A percentile compares a stretch with the other conserved stretches of the same genome.
Evolutionary conservation across 53 echinoderm and acorn worm genomes (phyloP).

Genomic region (Stichopus horrens): DNA sequence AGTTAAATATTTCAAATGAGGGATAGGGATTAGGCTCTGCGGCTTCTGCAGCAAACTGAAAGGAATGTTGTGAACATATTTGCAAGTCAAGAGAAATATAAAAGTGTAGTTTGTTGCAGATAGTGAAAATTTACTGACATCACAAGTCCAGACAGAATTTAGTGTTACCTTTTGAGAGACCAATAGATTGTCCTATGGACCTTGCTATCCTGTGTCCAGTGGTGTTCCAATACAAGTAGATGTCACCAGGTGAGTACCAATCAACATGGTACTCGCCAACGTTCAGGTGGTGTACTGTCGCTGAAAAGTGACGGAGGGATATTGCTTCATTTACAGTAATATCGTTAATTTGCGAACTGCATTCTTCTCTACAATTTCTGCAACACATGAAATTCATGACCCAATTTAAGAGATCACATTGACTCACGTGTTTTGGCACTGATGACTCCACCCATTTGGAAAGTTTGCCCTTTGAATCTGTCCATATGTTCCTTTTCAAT

Average conservation of each 20-base stretch:
- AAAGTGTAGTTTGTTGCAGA: too few relatives aligned
- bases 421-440: conserved; percentile 34
- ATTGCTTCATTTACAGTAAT: too few relatives aligned
- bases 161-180: conserved; percentile 87
- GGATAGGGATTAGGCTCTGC: too few relatives aligned
- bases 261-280: conserved; percentile 88
- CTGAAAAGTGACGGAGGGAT: neutral
- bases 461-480: conserved; percentile 62
- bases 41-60: too few relatives aligned
- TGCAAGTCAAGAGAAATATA: too few relatives aligned
- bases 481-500: conserved; percentile 86
- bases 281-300: conserved; percentile 71
- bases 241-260: conserved; percentile 78
- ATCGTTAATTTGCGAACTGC: too few relatives aligned
- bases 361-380: too few relatives aligned
- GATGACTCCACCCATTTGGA: conserved; percentile 8
- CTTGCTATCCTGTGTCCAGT: conserved; percentile 89
- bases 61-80: too few relatives aligned
- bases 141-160: neutral
- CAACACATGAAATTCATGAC: neutral
- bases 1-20: neutral
- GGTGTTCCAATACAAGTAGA: conserved; percentile 84
- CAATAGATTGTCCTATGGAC: conserved; percentile 89
- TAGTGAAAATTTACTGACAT: neutral
- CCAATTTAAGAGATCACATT: neutral